Conservation (phyloP, 2,113 vertebrate genomes). For the Centrocercus urophasianus region DNA sequence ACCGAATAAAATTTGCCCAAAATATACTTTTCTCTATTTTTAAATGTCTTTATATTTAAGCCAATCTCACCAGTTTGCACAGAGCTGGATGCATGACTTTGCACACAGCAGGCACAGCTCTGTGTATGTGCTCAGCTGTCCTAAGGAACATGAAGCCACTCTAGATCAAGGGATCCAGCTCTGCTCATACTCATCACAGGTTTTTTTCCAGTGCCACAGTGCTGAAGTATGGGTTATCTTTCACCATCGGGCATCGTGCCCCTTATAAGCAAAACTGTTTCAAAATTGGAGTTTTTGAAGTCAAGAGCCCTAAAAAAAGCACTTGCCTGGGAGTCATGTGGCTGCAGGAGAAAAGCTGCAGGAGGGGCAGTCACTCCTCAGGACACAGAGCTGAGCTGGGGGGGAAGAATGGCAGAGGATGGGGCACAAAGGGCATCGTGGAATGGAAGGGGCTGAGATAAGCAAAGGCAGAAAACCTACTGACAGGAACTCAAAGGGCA, state of each 20-base stretch:
- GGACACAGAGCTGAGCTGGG: neutral
- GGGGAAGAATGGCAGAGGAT: neutral
- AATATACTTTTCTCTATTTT: constrained; percentile 52
- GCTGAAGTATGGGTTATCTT: neutral
- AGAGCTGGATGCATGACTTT: neutral
- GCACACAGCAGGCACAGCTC: neutral
- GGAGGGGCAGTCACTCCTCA: neutral
- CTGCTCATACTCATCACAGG: neutral
- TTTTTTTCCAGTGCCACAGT: neutral
- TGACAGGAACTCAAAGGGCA: constrained; percentile 22
- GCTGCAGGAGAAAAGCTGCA: neutral
- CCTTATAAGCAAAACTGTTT: neutral
- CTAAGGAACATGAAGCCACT: neutral
- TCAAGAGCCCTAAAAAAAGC: constrained; percentile 25
- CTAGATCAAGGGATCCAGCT: neutral
- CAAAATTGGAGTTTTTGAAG: constrained; percentile 5
- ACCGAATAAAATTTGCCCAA: constrained; percentile 42
- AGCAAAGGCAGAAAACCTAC: constrained; percentile 10
- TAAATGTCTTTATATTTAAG: constrained; percentile 34
- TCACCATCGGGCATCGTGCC: neutral
- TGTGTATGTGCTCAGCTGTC: neutral
- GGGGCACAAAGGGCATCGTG: neutral
- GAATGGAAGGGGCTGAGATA: neutral
- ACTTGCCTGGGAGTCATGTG: neutral
- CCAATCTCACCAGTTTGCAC: constrained; percentile 2